A percentile compares a stretch with the other conserved stretches of the same genome.
Evolutionary conservation across 2,113 vertebrate genomes (phyloP).

Genomic region (Piaya cayana): DNA sequence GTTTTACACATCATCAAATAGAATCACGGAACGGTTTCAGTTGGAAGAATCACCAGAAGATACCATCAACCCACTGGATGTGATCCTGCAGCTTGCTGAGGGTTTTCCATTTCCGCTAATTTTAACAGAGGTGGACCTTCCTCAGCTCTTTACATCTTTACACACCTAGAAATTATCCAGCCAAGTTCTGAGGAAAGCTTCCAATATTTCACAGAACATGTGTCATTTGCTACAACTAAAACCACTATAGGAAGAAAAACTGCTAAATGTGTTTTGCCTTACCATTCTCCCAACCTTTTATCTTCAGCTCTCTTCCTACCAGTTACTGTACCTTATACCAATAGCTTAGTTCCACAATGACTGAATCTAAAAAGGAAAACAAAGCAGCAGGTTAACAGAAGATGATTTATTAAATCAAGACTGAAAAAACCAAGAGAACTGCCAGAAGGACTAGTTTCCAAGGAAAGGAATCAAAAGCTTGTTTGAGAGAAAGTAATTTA

Average conservation of each 20-base stretch:
- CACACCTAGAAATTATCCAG: not conserved
- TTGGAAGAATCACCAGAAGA: not conserved
- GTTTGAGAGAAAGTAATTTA: not conserved
- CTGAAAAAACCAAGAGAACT: not conserved
- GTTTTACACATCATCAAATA: not conserved
- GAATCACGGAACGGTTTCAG: too few species aligned
- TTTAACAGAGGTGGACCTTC: not conserved
- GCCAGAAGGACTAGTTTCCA: not conserved
- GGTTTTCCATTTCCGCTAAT: not conserved
- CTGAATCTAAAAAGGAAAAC: not conserved
- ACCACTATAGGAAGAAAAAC: not conserved
- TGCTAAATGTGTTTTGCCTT: not conserved
- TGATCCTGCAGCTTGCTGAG: not conserved
- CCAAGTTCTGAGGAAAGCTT: not conserved
- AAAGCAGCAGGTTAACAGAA: not conserved
- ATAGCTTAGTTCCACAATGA: not conserved
- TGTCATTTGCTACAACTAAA: not conserved
- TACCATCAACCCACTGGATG: not conserved
- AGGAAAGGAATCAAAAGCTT: not conserved
- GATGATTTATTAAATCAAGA: not conserved
- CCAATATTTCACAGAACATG: rapidly evolving
- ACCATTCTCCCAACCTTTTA: not conserved
- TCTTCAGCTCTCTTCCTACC: conserved; percentile 12
- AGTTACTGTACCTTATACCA: not conserved
- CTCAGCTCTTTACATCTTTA: not conserved